A percentile compares a stretch with the other conserved stretches of the same genome.
Evolutionary conservation across 2,888 invertebrate genomes (phyloP).

Genomic region (Drosophila testacea): DNA sequence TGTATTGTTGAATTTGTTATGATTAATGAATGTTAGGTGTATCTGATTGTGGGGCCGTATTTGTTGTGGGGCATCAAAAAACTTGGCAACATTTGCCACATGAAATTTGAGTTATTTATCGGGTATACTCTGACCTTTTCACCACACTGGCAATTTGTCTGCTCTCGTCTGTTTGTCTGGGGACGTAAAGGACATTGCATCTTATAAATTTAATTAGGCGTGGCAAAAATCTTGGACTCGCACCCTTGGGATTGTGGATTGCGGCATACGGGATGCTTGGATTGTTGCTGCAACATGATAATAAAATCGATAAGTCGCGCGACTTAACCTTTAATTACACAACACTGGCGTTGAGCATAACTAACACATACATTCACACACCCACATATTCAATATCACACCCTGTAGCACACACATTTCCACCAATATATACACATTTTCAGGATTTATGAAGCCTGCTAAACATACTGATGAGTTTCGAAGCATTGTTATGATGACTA

Average conservation of each 20-base stretch:
- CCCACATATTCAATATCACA: neutral
- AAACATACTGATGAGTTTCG: conserved; percentile 58
- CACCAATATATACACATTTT: conserved; percentile 4
- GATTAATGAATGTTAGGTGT: conserved; percentile 58
- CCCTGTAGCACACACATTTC: neutral
- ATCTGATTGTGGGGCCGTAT: conserved; percentile 5
- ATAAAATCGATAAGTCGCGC: conserved; percentile 69
- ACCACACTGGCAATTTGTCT: conserved; percentile 43
- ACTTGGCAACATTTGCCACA: conserved; percentile 19
- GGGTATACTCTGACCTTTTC: conserved; percentile 62
- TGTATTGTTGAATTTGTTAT: conserved; percentile 37
- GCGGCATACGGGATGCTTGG: conserved; percentile 2
- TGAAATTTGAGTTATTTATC: conserved; percentile 60
- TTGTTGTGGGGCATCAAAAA: conserved; percentile 19
- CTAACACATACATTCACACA: neutral
- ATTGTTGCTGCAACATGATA: conserved; percentile 42
- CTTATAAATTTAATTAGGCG: conserved; percentile 62
- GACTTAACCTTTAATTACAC: conserved; percentile 69
- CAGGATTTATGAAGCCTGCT: conserved; percentile 67
- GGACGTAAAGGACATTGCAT: conserved; percentile 14
- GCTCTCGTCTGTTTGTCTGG: conserved; percentile 5
- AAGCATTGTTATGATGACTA: conserved; percentile 58
- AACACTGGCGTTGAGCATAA: conserved; percentile 23
- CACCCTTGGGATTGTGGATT: conserved; percentile 15
- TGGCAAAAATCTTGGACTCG: conserved; percentile 31